phyloP scores from a whole-genome alignment of 2,113 vertebrate genomes.

The Micronycteris hirsuta region DNA sequence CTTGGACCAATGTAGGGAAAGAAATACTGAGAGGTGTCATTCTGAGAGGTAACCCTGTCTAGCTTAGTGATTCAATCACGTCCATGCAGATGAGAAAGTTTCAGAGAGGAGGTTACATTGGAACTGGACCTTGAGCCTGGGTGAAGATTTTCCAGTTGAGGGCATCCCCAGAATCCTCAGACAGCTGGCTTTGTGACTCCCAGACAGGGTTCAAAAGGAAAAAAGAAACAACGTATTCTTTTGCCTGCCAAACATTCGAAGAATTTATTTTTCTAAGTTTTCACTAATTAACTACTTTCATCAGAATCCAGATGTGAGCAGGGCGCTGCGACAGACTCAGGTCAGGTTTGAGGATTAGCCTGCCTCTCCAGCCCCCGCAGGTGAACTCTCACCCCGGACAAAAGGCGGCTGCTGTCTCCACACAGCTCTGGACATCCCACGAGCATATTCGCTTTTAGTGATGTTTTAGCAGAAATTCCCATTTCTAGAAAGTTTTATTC shows the following conservation, averaged over 20 bases:
- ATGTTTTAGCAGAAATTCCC: neutral
- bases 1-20: neutral
- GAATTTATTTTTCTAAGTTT: conserved; percentile 1
- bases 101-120: neutral
- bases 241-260: neutral
- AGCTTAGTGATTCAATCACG: neutral
- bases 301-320: conserved; percentile 2
- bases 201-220: neutral
- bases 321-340: neutral
- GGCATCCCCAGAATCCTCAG: too few species aligned
- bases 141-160: neutral
- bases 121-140: neutral
- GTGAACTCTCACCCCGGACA: neutral
- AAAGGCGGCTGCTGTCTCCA: neutral
- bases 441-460: neutral
- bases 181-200: neutral
- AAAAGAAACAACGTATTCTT: neutral
- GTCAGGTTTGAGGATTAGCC: neutral
- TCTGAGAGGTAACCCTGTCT: neutral
- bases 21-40: neutral
- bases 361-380: neutral
- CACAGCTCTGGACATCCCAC: neutral
- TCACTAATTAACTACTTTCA: neutral
- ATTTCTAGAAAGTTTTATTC: conserved; percentile 7
- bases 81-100: neutral